Conservation (phyloP, 2,113 vertebrate genomes). For the Python bivittatus region DNA sequence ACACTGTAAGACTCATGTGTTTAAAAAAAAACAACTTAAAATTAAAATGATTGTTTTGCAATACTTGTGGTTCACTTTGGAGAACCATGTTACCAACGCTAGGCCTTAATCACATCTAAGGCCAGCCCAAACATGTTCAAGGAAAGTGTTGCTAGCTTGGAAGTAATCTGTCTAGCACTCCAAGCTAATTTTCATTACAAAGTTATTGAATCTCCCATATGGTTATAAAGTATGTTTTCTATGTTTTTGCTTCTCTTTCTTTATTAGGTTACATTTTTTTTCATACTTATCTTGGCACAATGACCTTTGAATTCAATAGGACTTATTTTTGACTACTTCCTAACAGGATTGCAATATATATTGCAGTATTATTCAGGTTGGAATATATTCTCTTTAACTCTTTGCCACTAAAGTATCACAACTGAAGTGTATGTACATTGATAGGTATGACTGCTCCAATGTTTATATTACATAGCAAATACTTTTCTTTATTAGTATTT, state of each 20-base stretch:
- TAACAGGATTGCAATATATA: not conserved
- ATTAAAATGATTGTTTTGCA: not conserved
- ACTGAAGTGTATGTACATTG: not conserved
- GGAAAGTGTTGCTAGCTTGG: rapidly evolving
- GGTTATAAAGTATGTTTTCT: constrained; percentile 24
- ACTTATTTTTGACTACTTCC: constrained; percentile 1
- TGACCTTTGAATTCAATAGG: not conserved
- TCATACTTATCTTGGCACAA: not conserved
- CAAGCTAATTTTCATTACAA: not conserved
- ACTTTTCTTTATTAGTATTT: not conserved
- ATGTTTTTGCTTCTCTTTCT: constrained; percentile 21
- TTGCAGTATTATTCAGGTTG: not conserved
- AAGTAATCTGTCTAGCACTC: constrained; percentile 16
- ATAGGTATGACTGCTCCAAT: rapidly evolving
- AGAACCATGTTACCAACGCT: not conserved
- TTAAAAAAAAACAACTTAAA: not conserved
- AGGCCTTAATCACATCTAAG: not conserved
- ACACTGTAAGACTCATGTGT: not conserved
- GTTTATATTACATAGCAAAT: not conserved
- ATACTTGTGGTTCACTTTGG: not conserved
- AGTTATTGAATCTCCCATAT: not conserved
- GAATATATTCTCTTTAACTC: not conserved
- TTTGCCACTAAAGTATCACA: not conserved
- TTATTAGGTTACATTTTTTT: not conserved
- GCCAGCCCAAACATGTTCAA: constrained; percentile 2